phyloP scores from a whole-genome alignment of 1,140 invertebrate genomes.

The Aphis gossypii region DNA sequence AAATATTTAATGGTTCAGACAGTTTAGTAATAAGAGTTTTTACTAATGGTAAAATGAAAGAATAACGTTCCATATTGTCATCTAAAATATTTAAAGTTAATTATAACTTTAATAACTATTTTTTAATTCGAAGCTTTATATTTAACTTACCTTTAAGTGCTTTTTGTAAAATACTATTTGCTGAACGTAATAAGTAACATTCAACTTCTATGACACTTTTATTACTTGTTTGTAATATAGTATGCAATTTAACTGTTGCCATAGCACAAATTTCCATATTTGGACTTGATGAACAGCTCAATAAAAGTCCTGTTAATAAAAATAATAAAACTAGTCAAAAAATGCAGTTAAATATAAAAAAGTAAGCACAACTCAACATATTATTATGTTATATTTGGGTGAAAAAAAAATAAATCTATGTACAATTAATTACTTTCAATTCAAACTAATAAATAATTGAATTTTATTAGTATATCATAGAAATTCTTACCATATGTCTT shows the following conservation, averaged over 20 bases:
- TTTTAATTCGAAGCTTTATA: not conserved
- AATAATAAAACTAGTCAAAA: slow-evolving; percentile 68
- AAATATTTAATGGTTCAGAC: slow-evolving; percentile 66
- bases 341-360: slow-evolving; percentile 62
- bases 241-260: slow-evolving; percentile 71
- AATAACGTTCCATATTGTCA: slow-evolving; percentile 69
- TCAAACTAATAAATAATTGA: slow-evolving; percentile 62
- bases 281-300: slow-evolving; percentile 68
- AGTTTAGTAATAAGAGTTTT: slow-evolving; percentile 72
- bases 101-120: not conserved
- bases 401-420: not conserved
- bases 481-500: slow-evolving; percentile 42
- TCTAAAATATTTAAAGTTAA: slow-evolving; percentile 62
- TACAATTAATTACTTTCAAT: not conserved
- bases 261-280: slow-evolving; percentile 70
- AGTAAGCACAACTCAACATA: not conserved
- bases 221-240: slow-evolving; percentile 68
- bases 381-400: not conserved
- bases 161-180: slow-evolving; percentile 65
- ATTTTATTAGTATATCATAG: not conserved
- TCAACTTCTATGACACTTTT: slow-evolving; percentile 68
- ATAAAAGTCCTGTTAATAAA: slow-evolving; percentile 64
- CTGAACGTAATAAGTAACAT: slow-evolving; percentile 67
- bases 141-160: slow-evolving; percentile 64
- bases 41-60: slow-evolving; percentile 72